phyloP scores from a whole-genome alignment of 1,140 invertebrate species.

The Drosophila tsacasi region DNA sequence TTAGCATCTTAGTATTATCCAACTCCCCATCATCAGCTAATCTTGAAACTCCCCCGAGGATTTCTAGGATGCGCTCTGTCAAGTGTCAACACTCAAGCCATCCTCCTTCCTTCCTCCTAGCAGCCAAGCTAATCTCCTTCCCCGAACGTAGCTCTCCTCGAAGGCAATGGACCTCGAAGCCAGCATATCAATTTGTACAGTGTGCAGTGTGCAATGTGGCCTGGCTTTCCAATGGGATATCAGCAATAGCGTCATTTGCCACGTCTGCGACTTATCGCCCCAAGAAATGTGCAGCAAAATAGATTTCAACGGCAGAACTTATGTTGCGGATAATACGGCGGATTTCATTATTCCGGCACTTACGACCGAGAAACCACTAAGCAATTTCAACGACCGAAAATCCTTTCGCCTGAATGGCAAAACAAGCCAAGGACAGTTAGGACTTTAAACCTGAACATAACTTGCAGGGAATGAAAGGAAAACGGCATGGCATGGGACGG shows the following conservation, averaged over 20 bases:
- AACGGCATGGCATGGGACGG: neutral
- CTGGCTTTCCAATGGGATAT: slow-evolving; percentile 49
- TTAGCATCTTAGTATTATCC: too few species aligned
- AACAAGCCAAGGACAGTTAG: slow-evolving; percentile 63
- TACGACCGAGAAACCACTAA: slow-evolving; percentile 79
- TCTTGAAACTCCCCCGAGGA: neutral
- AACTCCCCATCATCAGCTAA: neutral
- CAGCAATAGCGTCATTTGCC: slow-evolving; percentile 76
- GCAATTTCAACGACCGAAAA: slow-evolving; percentile 70
- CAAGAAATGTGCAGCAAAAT: slow-evolving; percentile 79
- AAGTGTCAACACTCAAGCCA: neutral
- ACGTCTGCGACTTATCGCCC: slow-evolving; percentile 82
- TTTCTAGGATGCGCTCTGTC: neutral
- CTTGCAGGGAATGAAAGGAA: slow-evolving; percentile 13
- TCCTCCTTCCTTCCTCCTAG: neutral
- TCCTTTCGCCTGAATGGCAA: slow-evolving; percentile 50
- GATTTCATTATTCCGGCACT: slow-evolving; percentile 83
- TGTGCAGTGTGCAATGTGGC: slow-evolving; percentile 31
- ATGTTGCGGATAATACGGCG: slow-evolving; percentile 79
- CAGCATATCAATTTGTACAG: slow-evolving; percentile 53
- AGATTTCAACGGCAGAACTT: slow-evolving; percentile 65
- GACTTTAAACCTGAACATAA: slow-evolving; percentile 78
- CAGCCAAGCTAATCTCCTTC: slow-evolving; percentile 11
- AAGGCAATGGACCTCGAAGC: slow-evolving; percentile 42
- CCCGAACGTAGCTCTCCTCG: slow-evolving; percentile 2